phyloP scores from a whole-genome alignment of 2,888 invertebrate genomes.

The Euphydryas editha region DNA sequence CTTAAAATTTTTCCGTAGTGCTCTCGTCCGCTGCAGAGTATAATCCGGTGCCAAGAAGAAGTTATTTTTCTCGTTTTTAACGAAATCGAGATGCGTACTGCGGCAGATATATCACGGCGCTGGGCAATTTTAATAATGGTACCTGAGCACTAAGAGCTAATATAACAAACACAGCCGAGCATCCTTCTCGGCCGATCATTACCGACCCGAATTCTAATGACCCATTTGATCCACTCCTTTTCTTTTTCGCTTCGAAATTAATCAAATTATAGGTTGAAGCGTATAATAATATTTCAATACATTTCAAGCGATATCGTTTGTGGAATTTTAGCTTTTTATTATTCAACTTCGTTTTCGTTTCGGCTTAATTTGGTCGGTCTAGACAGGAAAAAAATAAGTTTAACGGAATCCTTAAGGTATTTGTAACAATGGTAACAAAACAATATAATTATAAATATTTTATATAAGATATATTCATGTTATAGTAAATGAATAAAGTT shows the following conservation, averaged over 20 bases:
- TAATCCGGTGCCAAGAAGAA: conserved; percentile 49
- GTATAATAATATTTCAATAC: conserved; percentile 83
- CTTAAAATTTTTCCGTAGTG: conserved; percentile 49
- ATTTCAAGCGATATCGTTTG: conserved; percentile 75
- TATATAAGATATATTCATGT: background rate
- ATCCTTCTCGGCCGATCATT: conserved; percentile 71
- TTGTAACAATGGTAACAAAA: conserved; percentile 1
- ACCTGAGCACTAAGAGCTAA: conserved; percentile 62
- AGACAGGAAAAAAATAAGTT: conserved; percentile 66
- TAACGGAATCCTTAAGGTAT: conserved; percentile 45
- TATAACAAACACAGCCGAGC: conserved; percentile 71
- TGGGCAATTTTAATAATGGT: conserved; percentile 57
- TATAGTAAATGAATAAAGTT: background rate
- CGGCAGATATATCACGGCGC: conserved; percentile 43
- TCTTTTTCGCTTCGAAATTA: conserved; percentile 77
- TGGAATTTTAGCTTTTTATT: conserved; percentile 80
- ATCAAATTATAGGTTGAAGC: conserved; percentile 82
- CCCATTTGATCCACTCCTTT: conserved; percentile 74
- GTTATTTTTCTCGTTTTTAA: conserved; percentile 49
- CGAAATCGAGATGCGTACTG: conserved; percentile 48
- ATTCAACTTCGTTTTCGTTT: conserved; percentile 71
- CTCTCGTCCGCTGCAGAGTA: conserved; percentile 46
- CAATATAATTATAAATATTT: background rate
- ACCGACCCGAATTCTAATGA: conserved; percentile 80
- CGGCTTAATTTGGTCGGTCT: conserved; percentile 75